Evolutionary conservation across 2,888 invertebrate species (phyloP).

Genomic region (Toxonevra muliebris): DNA sequence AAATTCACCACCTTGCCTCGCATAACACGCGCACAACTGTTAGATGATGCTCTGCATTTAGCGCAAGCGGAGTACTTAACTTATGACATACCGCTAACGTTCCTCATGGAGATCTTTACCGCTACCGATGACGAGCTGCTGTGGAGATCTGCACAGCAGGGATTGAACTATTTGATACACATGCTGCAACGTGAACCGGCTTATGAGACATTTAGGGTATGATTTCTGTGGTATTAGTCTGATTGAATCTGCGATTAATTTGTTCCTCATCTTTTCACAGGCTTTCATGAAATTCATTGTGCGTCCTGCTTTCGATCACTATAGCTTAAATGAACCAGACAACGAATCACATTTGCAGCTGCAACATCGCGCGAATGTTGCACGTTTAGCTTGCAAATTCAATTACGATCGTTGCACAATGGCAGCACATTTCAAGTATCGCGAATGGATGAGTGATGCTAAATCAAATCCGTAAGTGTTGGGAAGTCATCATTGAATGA

Average conservation of each 20-base stretch:
- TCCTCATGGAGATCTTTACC: slow-evolving; percentile 66
- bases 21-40: slow-evolving; percentile 73
- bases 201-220: slow-evolving; percentile 71
- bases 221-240: slow-evolving; percentile 20
- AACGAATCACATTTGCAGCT: slow-evolving; percentile 67
- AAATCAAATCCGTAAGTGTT: slow-evolving; percentile 67
- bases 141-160: slow-evolving; percentile 70
- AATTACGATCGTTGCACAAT: slow-evolving; percentile 67
- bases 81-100: slow-evolving; percentile 69
- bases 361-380: slow-evolving; percentile 67
- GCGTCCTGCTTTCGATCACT: slow-evolving; percentile 63
- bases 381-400: slow-evolving; percentile 68
- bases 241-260: not conserved
- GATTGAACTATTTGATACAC: slow-evolving; percentile 69
- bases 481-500: too few relatives aligned
- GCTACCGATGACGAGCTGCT: slow-evolving; percentile 69
- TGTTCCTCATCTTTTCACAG: slow-evolving; percentile 41
- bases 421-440: slow-evolving; percentile 65
- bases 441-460: slow-evolving; percentile 67
- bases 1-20: slow-evolving; percentile 69
- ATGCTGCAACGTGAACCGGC: slow-evolving; percentile 70
- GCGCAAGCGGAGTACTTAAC: slow-evolving; percentile 69
- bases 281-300: slow-evolving; percentile 64
- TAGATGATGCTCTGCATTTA: slow-evolving; percentile 74
- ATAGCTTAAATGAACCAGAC: slow-evolving; percentile 66